Percentiles rank a stretch among this genome's conserved stretches.
phyloP scores from a whole-genome alignment of 2,797 vertebrate species.

The Falco peregrinus region DNA sequence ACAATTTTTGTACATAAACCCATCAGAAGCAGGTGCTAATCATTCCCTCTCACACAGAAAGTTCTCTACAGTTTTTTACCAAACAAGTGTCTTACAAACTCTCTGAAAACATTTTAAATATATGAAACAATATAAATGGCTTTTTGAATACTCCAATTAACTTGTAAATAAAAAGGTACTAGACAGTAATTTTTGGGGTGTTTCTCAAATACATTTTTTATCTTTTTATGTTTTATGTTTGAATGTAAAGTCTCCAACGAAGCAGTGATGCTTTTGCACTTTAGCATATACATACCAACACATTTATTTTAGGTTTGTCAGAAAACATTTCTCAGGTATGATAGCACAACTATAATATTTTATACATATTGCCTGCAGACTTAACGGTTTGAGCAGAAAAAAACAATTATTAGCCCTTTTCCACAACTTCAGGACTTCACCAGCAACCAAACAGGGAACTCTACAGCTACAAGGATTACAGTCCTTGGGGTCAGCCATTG shows the following conservation, averaged over 20 bases:
- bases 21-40: background rate
- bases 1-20: background rate
- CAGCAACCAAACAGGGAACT: background rate
- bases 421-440: background rate
- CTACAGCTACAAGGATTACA: background rate
- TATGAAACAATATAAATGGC: background rate
- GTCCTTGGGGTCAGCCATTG: background rate
- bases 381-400: background rate
- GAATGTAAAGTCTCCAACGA: background rate
- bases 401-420: background rate
- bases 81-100: background rate
- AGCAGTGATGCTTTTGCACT: background rate
- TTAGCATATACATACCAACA: background rate
- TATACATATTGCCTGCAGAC: background rate
- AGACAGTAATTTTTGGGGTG: background rate
- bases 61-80: background rate
- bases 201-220: background rate
- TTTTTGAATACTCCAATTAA: background rate
- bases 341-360: background rate
- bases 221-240: background rate
- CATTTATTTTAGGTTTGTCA: background rate
- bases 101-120: background rate
- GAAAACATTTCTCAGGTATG: background rate
- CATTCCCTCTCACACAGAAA: background rate
- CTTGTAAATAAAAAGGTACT: background rate